These are phyloP conservation scores for Aphis craccivora DNA, from an alignment of 1,140 invertebrate species.

Conservation along the genomic window DNA sequence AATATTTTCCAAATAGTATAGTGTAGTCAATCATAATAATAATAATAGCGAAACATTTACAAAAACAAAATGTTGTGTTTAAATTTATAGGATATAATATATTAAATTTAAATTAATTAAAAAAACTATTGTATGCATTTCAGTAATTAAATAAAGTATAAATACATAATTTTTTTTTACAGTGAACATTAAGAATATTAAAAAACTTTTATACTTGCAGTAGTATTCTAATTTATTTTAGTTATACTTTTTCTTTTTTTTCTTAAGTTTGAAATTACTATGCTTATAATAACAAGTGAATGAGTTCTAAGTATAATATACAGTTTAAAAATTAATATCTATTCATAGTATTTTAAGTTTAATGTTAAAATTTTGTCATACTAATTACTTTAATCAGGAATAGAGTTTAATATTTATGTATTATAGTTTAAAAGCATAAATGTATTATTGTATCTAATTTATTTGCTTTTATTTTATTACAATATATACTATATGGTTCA, in stretches of 20 bases:
- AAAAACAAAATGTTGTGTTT: background rate
- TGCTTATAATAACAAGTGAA: background rate
- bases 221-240: background rate
- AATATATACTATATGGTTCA: background rate
- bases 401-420: background rate
- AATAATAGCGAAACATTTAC: too few species aligned
- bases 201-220: background rate
- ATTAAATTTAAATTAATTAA: background rate
- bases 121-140: background rate
- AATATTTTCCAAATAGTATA: too few species aligned
- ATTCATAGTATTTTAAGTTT: background rate
- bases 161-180: background rate
- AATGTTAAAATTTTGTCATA: conserved; percentile 3
- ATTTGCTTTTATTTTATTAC: background rate
- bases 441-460: background rate
- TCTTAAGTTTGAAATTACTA: background rate
- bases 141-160: background rate
- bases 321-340: background rate
- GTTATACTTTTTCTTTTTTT: background rate
- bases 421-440: background rate
- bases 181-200: background rate
- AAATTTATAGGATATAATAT: background rate
- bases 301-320: background rate
- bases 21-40: too few species aligned
- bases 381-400: background rate